phyloP scores from a whole-genome alignment of 2,113 vertebrate genomes.

The Megaceryle maxima region DNA sequence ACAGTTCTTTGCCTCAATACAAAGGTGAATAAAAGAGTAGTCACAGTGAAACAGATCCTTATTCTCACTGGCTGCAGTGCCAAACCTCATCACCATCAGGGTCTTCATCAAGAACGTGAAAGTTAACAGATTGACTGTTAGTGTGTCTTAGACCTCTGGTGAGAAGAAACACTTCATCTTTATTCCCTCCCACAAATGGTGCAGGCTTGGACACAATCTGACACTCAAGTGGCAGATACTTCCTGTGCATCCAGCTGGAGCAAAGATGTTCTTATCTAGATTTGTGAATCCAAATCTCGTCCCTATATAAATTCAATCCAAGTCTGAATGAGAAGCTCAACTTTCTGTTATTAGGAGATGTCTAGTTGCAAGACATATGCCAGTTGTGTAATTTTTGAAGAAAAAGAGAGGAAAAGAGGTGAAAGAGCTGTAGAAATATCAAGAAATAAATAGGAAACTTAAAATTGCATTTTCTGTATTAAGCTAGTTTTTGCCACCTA shows the following conservation, averaged over 20 bases:
- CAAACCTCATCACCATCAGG: neutral
- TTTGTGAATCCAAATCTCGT: neutral
- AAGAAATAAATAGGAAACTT: neutral
- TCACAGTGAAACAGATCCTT: neutral
- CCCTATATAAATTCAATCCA: neutral
- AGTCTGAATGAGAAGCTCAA: neutral
- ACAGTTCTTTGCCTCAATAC: neutral
- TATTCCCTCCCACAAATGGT: neutral
- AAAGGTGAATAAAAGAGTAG: neutral
- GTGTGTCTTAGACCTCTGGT: neutral
- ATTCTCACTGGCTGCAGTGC: neutral
- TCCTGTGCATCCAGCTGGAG: slow-evolving; percentile 28
- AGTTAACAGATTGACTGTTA: neutral
- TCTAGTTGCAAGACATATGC: neutral
- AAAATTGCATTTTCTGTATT: neutral
- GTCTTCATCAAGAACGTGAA: neutral
- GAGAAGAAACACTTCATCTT: neutral
- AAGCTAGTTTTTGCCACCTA: neutral
- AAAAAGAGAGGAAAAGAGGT: neutral
- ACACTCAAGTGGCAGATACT: neutral
- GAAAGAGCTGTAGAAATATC: neutral
- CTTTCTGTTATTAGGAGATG: neutral
- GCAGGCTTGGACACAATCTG: neutral
- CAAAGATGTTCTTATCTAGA: slow-evolving; percentile 3
- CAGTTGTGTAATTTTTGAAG: neutral